Evolutionary conservation across 2,797 vertebrate species (phyloP), one percentile per base, ranked within the genome.

Genomic region (Rhyacichthys aspro): DNA sequence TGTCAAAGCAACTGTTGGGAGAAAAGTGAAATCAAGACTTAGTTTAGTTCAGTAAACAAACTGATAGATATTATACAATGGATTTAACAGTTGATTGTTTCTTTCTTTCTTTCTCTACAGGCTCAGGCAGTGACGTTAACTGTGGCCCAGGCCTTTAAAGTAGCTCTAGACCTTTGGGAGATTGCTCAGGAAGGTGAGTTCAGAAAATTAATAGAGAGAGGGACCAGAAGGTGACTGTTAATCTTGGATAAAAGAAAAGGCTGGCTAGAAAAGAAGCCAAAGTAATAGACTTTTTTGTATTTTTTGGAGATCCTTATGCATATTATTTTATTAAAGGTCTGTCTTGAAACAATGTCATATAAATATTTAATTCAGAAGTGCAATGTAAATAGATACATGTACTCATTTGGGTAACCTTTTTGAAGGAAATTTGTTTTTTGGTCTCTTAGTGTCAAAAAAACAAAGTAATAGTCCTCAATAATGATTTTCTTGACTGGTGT

Each of bases 91-190:
- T 7, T 33, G 3, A 4, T 17, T 11, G 38, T 1, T 57, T 42
- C 1, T 19, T 15, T 11, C 0, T 39, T 16, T 28, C 7, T 17
- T 16, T 8, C 10, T 18, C 14, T 59, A 1, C 78, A 97, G 95
- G 95, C 95, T 73, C 95, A 96, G 84, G 94, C 95, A 38, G 95
- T 97, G 82, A 97, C 96, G 3, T 87, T 96, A 65, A 97, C 95
- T 0, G 95, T 97, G n/a, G 96, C 96, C 1, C 95, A 96, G 90
- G 96, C 96, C 16, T 97, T 97, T 77, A 94, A 95, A 81, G 89
- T 97, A 62, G 96, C 96, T 5, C 86, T 96, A 44, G 95, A 97
- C 80, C 90, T 96, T 63, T 97, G 96, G 96, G 94, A 97, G 82
- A 76, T 94, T 37, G 88, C 94, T 77, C 94, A 95, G 72, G 92